Percentiles rank a stretch among this genome's conserved stretches.
phyloP scores from a whole-genome alignment of 1,140 invertebrate species.

The Heliconius nattereri region DNA sequence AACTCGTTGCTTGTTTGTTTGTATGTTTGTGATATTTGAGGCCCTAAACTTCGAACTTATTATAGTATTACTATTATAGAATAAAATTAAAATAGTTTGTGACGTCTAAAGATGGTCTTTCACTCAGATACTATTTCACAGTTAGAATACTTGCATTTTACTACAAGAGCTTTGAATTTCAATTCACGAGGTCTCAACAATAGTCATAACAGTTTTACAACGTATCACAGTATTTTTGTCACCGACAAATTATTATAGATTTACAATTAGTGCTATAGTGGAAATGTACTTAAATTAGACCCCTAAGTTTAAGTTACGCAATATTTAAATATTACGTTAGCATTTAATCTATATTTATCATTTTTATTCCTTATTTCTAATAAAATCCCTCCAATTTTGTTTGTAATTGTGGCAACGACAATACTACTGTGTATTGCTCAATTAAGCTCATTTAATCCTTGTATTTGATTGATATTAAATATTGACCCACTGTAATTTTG shows the following conservation, averaged over 20 bases:
- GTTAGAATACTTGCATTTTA: conserved; percentile 4
- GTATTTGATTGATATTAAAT: conserved; percentile 58
- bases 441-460: conserved; percentile 64
- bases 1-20: conserved; percentile 34
- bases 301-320: conserved; percentile 49
- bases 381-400: conserved; percentile 59
- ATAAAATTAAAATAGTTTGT: conserved; percentile 8
- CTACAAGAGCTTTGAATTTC: conserved; percentile 6
- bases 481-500: conserved; percentile 23
- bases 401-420: conserved; percentile 66
- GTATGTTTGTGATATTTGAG: conserved; percentile 41
- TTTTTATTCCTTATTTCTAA: conserved; percentile 51
- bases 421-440: conserved; percentile 75
- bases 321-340: conserved; percentile 64
- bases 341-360: conserved; percentile 64
- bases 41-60: conserved; percentile 34
- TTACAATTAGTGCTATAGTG: conserved; percentile 49
- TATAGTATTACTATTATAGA: neutral
- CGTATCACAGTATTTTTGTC: conserved; percentile 54
- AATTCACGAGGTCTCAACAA: conserved; percentile 40
- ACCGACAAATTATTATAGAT: conserved; percentile 42
- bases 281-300: conserved; percentile 49
- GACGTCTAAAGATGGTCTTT: neutral
- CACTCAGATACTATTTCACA: neutral
- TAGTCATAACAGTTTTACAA: conserved; percentile 44